Evolutionary conservation across 2,113 vertebrate genomes (phyloP), one percentile per base, ranked within the genome.

Genomic region (Aix galericulata): DNA sequence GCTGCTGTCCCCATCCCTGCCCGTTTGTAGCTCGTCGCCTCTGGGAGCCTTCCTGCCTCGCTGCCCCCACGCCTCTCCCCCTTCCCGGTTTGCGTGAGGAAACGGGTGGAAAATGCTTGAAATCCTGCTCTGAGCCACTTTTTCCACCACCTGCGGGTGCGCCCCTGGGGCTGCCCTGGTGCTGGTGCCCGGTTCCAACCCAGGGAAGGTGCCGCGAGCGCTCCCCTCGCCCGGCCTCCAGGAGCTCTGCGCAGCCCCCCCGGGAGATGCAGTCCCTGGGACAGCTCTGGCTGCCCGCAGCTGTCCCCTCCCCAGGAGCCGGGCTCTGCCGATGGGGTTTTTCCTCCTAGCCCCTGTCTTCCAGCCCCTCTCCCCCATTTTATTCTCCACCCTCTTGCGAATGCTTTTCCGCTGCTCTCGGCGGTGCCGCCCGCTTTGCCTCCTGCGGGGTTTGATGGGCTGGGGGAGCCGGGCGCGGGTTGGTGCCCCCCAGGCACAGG

Each of bases 31-130:
- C 72, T 73, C 67, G 3, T 66, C 3, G 27, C 36, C 88, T 77
- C 77, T 4, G 4, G 75, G 60, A 81, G 16, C 8, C 76, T 94
- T 88, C 93, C 95, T 86, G 91, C 86, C 80, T 71, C 93, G 62
- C 76, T 77, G 67, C 52, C 62, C 73, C 91, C 88, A 16, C 86
- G 3, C 73, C 75, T 13, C 89, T 58, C 72, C 32, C 69, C 1
- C 5, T 50, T 80, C 89, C 71, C 4, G 11, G 67, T 77, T 25
- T 25, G 50, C 31, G 8, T 13, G 50, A 91, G 78, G 68, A 87
- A 91, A 66, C 5, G 85, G 89, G 46, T 14, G 42, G 80, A 71
- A 88, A 93, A 89, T 18, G 69, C 85, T 82, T 66, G 87, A 94
- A 94, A 68, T 71, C 82, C 60, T 90, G 50, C 55, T 59, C 40